These are phyloP conservation scores for Aphelocoma coerulescens DNA, from an alignment of 2,113 vertebrate genomes.

Conservation along the genomic window DNA sequence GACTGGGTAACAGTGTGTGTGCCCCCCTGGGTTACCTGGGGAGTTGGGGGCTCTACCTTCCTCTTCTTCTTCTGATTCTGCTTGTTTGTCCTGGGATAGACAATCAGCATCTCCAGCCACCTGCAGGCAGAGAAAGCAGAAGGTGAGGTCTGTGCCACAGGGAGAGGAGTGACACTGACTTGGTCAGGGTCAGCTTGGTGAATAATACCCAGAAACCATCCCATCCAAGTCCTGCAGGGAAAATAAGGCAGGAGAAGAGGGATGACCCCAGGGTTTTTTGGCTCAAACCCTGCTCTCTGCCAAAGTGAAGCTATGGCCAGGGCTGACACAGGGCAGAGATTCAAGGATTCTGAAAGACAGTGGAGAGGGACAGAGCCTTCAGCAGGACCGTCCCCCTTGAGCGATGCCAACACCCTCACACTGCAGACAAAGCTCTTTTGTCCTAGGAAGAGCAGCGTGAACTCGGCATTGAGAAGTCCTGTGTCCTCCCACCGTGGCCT, in stretches of 20 bases:
- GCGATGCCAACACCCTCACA: neutral
- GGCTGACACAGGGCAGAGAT: neutral
- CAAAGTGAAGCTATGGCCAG: neutral
- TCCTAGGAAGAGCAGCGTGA: neutral
- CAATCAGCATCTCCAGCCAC: slow-evolving; percentile 92
- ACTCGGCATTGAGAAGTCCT: neutral
- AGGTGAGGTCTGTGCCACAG: neutral
- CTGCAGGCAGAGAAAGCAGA: slow-evolving; percentile 61
- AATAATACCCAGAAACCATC: neutral
- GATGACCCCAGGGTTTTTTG: neutral
- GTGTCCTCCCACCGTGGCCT: neutral
- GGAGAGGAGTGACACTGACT: neutral
- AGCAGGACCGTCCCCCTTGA: neutral
- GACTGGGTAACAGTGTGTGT: fast-evolving
- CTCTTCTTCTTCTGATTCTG: slow-evolving; percentile 99
- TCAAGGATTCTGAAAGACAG: neutral
- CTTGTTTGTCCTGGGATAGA: slow-evolving; percentile 94
- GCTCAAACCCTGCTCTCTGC: neutral
- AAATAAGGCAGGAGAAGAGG: neutral
- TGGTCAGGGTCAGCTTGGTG: neutral
- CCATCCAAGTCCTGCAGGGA: neutral
- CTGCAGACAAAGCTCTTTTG: slow-evolving; percentile 4
- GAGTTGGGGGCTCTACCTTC: slow-evolving; percentile 92
- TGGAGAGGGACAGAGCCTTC: neutral
- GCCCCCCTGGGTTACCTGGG: slow-evolving; percentile 79